Evolutionary conservation across 2,113 vertebrate species (phyloP).

Genomic region (Ptyas mucosa): DNA sequence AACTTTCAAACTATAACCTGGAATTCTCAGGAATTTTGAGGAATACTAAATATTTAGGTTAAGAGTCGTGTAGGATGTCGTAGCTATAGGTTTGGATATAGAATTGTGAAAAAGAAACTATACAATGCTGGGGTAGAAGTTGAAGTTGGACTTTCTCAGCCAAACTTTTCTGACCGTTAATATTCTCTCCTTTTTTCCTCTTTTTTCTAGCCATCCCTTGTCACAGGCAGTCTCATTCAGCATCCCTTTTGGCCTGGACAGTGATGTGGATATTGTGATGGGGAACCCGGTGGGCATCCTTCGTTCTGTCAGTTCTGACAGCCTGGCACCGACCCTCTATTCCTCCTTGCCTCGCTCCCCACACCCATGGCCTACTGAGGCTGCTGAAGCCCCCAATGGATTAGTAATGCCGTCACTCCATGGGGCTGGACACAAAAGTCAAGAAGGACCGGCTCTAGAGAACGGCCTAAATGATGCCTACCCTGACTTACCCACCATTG

Average conservation of each 20-base stretch:
- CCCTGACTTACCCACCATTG: slow-evolving; percentile 84
- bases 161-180: neutral
- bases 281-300: slow-evolving; percentile 80
- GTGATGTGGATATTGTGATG: slow-evolving; percentile 91
- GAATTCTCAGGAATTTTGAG: neutral
- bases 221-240: slow-evolving; percentile 90
- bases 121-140: neutral
- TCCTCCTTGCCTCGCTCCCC: slow-evolving; percentile 55
- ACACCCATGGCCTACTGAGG: slow-evolving; percentile 10
- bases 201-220: slow-evolving; percentile 76
- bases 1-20: neutral
- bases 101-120: neutral
- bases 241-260: slow-evolving; percentile 92
- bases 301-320: slow-evolving; percentile 87
- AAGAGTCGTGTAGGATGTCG: neutral
- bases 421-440: slow-evolving; percentile 40
- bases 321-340: slow-evolving; percentile 63
- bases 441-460: slow-evolving; percentile 51
- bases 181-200: neutral
- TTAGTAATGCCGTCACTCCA: slow-evolving; percentile 59
- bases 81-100: neutral
- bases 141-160: neutral
- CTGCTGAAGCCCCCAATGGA: slow-evolving; percentile 62
- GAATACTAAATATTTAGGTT: neutral
- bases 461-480: slow-evolving; percentile 64